phyloP scores from a whole-genome alignment of 2,797 vertebrate species.

The Coranthus polyacanthus region DNA sequence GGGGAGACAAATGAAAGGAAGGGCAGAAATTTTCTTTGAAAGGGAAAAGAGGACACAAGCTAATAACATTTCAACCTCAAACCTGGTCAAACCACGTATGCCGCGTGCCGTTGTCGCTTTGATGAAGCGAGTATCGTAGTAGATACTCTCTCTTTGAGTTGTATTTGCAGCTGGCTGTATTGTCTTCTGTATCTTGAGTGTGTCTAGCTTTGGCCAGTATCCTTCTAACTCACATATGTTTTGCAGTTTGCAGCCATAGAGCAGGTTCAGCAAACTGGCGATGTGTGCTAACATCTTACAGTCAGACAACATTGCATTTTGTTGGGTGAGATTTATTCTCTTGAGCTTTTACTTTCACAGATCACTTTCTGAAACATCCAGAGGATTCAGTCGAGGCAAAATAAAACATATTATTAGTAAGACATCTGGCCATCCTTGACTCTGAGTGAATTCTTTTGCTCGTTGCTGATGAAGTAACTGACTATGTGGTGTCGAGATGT shows the following conservation, averaged over 20 bases:
- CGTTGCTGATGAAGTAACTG: too few relatives aligned
- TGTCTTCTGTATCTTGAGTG: not conserved
- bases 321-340: slow-evolving; percentile 9
- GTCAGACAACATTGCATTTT: not conserved
- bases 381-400: too few relatives aligned
- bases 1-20: slow-evolving; percentile 73
- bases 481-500: too few relatives aligned
- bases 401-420: slow-evolving; percentile 88
- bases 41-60: slow-evolving; percentile 34
- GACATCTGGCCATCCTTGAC: slow-evolving; percentile 48
- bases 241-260: not conserved
- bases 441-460: not conserved
- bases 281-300: too few relatives aligned
- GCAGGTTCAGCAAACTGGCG: not conserved
- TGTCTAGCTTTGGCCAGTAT: too few relatives aligned
- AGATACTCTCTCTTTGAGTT: not conserved
- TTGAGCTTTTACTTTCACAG: too few relatives aligned
- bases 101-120: not conserved
- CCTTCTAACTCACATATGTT: not conserved
- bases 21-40: slow-evolving; percentile 60
- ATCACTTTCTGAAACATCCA: too few relatives aligned
- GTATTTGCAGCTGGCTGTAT: not conserved
- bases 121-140: not conserved
- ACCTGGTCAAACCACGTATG: slow-evolving; percentile 12
- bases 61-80: slow-evolving; percentile 24